Evolutionary conservation across 1,140 invertebrate genomes (phyloP).

Genomic region (Chironomus tepperi): DNA sequence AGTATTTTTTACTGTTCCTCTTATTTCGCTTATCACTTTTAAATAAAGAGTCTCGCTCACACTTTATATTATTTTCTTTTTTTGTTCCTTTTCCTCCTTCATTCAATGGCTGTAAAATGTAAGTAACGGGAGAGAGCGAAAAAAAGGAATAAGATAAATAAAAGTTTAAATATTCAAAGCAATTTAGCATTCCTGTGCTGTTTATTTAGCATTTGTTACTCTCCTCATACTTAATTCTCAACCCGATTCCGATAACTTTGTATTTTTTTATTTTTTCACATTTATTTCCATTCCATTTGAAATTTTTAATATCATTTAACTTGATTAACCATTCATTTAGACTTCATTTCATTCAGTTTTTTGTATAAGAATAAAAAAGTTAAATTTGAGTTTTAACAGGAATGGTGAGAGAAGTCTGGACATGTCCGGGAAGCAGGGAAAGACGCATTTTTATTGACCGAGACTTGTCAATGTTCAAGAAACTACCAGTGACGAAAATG

Average conservation of each 20-base stretch:
- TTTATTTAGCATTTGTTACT: not conserved
- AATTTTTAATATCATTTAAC: conserved; percentile 10
- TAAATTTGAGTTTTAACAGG: no score
- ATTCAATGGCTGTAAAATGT: not conserved
- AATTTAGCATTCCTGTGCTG: conserved; percentile 12
- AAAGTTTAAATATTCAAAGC: conserved; percentile 3
- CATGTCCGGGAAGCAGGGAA: no score
- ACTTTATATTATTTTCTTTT: no score
- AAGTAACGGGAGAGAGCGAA: not conserved
- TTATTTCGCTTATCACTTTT: not conserved
- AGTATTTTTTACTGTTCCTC: not conserved
- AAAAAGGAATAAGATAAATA: not conserved
- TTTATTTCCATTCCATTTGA: conserved; percentile 8
- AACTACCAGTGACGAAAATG: no score
- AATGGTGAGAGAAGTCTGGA: no score
- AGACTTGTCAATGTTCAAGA: no score
- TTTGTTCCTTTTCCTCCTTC: not conserved
- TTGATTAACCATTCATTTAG: conserved; percentile 4
- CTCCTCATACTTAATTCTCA: not conserved
- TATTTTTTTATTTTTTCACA: no score
- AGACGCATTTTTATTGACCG: no score
- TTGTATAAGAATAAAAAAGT: no score
- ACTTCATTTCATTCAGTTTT: not conserved
- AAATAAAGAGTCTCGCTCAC: no score
- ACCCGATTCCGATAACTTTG: no score